Evolutionary conservation across 35 echinoderm and acorn worm species (phyloP).

Genomic region (Ophioderma brevispina): DNA sequence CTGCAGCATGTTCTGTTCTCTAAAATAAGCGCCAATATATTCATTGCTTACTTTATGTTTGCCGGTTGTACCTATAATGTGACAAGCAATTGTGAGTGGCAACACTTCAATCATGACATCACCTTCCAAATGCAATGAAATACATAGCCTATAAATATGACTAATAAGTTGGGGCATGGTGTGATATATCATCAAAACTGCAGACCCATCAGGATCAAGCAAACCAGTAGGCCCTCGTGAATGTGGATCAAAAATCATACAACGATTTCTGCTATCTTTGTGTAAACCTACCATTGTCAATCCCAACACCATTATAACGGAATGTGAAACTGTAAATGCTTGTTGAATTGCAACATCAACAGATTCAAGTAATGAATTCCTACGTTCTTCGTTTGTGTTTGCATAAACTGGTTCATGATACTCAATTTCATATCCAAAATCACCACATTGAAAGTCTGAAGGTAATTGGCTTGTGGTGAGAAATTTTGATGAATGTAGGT

Average conservation of each 20-base stretch:
- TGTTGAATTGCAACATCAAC: no score
- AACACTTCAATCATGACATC: neutral
- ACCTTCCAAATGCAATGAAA: neutral
- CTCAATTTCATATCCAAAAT: neutral
- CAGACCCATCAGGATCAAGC: neutral
- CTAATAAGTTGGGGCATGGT: neutral
- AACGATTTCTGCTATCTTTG: neutral
- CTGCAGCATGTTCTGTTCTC: neutral
- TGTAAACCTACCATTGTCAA: neutral
- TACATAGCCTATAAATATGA: neutral
- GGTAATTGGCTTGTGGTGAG: neutral
- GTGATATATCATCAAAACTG: neutral
- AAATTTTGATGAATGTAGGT: neutral
- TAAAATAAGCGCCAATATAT: slow-evolving; percentile 23
- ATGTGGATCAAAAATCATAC: neutral
- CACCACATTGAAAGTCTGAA: neutral
- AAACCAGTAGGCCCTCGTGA: neutral
- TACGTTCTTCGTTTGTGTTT: neutral
- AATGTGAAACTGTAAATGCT: neutral
- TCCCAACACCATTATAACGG: neutral
- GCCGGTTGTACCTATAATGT: neutral
- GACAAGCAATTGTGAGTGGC: neutral
- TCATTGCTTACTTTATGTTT: neutral
- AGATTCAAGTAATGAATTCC: neutral
- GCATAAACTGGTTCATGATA: neutral